Conservation (phyloP, 2,113 vertebrate genomes). For the Neofelis nebulosa region DNA sequence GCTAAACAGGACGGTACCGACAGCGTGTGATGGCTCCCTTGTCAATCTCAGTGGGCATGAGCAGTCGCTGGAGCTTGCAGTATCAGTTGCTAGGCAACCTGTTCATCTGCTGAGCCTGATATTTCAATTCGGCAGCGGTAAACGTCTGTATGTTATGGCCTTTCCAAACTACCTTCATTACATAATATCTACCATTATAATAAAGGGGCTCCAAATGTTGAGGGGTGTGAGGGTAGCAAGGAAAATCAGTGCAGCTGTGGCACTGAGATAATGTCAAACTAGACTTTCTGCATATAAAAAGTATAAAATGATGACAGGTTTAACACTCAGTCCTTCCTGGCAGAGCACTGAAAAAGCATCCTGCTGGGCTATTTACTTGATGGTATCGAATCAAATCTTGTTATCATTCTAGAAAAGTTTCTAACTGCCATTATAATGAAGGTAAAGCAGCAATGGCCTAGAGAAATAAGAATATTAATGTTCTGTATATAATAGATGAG, state of each 20-base stretch:
- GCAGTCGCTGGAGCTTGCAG: slow-evolving; percentile 67
- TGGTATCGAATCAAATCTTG: slow-evolving; percentile 45
- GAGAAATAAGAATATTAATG: slow-evolving; percentile 77
- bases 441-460: slow-evolving; percentile 40
- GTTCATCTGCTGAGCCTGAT: slow-evolving; percentile 72
- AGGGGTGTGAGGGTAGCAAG: slow-evolving; percentile 61
- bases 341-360: slow-evolving; percentile 67
- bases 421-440: slow-evolving; percentile 4
- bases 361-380: slow-evolving; percentile 58
- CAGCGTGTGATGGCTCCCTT: slow-evolving; percentile 63
- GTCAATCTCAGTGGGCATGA: slow-evolving; percentile 70
- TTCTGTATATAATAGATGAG: slow-evolving; percentile 67
- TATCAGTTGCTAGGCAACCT: slow-evolving; percentile 84
- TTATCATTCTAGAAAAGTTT: slow-evolving; percentile 72
- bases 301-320: slow-evolving; percentile 56
- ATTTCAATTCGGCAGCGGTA: slow-evolving; percentile 71
- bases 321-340: slow-evolving; percentile 56
- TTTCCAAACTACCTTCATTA: slow-evolving; percentile 66
- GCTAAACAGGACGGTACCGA: not conserved
- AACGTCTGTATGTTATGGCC: slow-evolving; percentile 70
- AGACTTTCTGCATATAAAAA: slow-evolving; percentile 60
- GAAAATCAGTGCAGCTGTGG: slow-evolving; percentile 71
- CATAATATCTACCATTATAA: slow-evolving; percentile 73
- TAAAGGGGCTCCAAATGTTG: slow-evolving; percentile 61
- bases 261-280: slow-evolving; percentile 77